Evolutionary conservation across 2,797 vertebrate species (phyloP).

Genomic region (Pogoniulus pusillus): DNA sequence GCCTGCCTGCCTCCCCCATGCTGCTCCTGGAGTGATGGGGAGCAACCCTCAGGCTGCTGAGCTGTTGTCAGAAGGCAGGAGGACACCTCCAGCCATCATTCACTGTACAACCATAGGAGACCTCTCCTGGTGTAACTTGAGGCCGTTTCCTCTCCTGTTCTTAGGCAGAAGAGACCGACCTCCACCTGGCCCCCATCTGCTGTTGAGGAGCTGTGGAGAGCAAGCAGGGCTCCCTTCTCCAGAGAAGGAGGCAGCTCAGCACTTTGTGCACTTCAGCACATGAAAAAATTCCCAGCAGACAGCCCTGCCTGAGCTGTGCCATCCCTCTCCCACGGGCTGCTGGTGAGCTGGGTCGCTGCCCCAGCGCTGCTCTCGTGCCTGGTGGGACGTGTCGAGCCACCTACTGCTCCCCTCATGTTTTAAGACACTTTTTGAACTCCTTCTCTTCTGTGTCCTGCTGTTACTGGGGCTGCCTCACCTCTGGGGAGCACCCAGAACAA

Average conservation of each 20-base stretch:
- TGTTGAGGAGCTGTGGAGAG: too few relatives aligned
- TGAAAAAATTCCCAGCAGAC: neutral
- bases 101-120: too few relatives aligned
- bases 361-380: neutral
- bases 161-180: too few relatives aligned
- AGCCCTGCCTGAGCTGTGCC: neutral
- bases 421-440: neutral
- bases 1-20: neutral
- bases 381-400: neutral
- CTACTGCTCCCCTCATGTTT: neutral
- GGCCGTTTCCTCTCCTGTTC: too few relatives aligned
- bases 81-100: neutral
- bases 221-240: too few relatives aligned
- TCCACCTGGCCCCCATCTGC: too few relatives aligned
- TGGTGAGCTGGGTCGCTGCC: rapidly evolving
- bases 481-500: neutral
- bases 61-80: neutral
- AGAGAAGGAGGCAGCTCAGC: too few relatives aligned
- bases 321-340: neutral
- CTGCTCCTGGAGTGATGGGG: neutral
- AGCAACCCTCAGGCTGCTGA: neutral
- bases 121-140: too few relatives aligned
- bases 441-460: rapidly evolving
- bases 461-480: neutral
- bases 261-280: neutral